Evolutionary conservation across 37 sponge, comb jelly and placozoan genomes (phyloP), one percentile per base, ranked within the genome.

Genomic region (Mnemiopsis leidyi): DNA sequence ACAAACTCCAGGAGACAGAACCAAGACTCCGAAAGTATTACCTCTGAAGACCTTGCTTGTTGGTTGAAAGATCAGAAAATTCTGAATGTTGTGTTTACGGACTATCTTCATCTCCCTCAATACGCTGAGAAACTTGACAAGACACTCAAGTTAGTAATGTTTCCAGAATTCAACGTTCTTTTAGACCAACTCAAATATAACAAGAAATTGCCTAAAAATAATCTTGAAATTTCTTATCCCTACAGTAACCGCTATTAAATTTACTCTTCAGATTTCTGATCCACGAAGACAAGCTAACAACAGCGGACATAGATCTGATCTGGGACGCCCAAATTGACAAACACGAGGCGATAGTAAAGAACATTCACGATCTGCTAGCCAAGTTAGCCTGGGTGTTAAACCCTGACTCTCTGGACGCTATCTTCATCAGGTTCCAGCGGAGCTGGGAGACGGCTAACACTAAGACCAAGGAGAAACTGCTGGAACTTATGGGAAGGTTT

Each of bases 331-430:
- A 94, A 76, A 92, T 93, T 13, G 92, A 69, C 67, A 98, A 98
- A 93, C 97, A 98, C 82, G 98, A 98, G 76, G 96, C 96, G 33
- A 98, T 98, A 38, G 98, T 98, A 20, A 98, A 98, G 96, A 98
- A 98, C 92, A 94, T 98, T 69, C 96, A 98, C 92, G 98, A 98
- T 93, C 68, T 98, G 67, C 76, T 96, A 69, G 98, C 96, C 7
- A 96, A 96, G 82, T 92, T 98, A 37, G 98, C 98, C 13, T 98
- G 98, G 98, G 96, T 97, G 31, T 96, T 98, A 68, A 95, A 95
- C 37, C 95, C 98, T 0, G 96, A 98, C 69, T 97, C 96, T 71
- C 94, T 98, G 75, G 98, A 98, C 36, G 93, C 96, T 69, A 94
- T 98, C 18, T 98, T 98, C 92, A 94, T 97, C 23, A 97, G 69